phyloP scores from a whole-genome alignment of 1,140 invertebrate species.

The Cotesia glomerata region DNA sequence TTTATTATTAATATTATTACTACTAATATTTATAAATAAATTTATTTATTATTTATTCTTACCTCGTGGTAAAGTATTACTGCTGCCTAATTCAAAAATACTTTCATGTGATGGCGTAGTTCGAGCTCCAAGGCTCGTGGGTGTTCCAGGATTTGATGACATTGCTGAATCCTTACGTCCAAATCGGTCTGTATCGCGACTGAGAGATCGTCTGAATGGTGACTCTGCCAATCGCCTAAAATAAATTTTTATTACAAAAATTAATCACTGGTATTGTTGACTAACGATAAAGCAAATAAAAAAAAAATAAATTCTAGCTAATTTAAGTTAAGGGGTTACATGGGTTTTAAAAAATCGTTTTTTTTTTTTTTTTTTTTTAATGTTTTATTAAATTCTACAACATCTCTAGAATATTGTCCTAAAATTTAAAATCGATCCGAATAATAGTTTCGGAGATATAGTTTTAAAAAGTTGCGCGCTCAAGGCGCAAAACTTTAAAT shows the following conservation, averaged over 20 bases:
- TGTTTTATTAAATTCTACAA: no score
- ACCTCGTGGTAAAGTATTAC: slow-evolving; percentile 70
- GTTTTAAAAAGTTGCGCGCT: no score
- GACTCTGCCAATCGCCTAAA: slow-evolving; percentile 54
- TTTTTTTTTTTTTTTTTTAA: no score
- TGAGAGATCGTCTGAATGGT: slow-evolving; percentile 54
- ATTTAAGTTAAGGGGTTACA: no score
- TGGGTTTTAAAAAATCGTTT: no score
- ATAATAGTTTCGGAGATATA: no score
- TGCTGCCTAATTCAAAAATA: slow-evolving; percentile 53
- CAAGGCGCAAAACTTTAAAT: no score
- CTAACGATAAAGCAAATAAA: background rate
- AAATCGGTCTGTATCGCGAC: slow-evolving; percentile 53
- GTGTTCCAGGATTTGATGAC: slow-evolving; percentile 41
- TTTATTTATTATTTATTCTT: slow-evolving; percentile 46
- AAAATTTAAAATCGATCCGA: no score
- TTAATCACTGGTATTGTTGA: background rate
- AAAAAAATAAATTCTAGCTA: background rate
- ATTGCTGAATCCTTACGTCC: slow-evolving; percentile 45
- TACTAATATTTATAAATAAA: slow-evolving; percentile 30
- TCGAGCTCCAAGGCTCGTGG: slow-evolving; percentile 42
- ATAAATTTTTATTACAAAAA: slow-evolving; percentile 14
- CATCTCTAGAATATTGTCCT: no score
- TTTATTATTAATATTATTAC: background rate
- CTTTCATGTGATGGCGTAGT: slow-evolving; percentile 50